Evolutionary conservation across 1,140 invertebrate genomes (phyloP).

Genomic region (Habropoda laboriosa): DNA sequence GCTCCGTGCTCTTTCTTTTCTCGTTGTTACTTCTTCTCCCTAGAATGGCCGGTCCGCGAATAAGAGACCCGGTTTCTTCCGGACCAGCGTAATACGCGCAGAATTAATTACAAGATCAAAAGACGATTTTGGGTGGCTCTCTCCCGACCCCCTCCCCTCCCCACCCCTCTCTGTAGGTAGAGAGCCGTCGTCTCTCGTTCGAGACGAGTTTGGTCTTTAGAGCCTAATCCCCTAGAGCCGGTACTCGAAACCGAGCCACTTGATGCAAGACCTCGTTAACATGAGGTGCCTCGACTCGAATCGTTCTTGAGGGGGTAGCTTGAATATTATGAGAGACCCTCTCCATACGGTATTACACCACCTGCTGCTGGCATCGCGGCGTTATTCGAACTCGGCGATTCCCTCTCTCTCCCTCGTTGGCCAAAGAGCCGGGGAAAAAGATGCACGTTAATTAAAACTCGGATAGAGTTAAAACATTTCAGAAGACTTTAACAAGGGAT

Average conservation of each 20-base stretch:
- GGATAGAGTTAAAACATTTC: slow-evolving; percentile 4
- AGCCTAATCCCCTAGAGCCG: slow-evolving; percentile 62
- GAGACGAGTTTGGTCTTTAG: slow-evolving; percentile 63
- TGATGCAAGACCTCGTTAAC: slow-evolving; percentile 60
- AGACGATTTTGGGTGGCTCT: slow-evolving; percentile 61
- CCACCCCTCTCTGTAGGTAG: too few relatives aligned
- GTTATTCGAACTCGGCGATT: slow-evolving; percentile 45
- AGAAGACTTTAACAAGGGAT: slow-evolving; percentile 12
- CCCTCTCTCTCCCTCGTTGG: too few relatives aligned
- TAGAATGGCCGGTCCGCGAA: too few relatives aligned
- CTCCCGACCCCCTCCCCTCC: neutral
- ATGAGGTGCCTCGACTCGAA: slow-evolving; percentile 42
- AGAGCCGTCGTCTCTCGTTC: slow-evolving; percentile 15
- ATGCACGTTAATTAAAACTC: slow-evolving; percentile 32
- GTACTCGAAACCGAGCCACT: slow-evolving; percentile 60
- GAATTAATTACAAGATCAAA: slow-evolving; percentile 68
- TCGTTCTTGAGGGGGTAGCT: slow-evolving; percentile 45
- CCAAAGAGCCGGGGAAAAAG: neutral
- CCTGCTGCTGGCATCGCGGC: slow-evolving; percentile 47
- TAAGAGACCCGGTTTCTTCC: slow-evolving; percentile 26
- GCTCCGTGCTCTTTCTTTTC: neutral
- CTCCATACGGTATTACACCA: slow-evolving; percentile 52
- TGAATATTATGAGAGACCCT: slow-evolving; percentile 55
- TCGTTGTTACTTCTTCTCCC: slow-evolving; percentile 5
- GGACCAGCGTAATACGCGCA: slow-evolving; percentile 33